These are phyloP conservation scores for Pachycephus smyrnensis DNA, from an alignment of 2,888 invertebrate genomes.

Conservation along the genomic window DNA sequence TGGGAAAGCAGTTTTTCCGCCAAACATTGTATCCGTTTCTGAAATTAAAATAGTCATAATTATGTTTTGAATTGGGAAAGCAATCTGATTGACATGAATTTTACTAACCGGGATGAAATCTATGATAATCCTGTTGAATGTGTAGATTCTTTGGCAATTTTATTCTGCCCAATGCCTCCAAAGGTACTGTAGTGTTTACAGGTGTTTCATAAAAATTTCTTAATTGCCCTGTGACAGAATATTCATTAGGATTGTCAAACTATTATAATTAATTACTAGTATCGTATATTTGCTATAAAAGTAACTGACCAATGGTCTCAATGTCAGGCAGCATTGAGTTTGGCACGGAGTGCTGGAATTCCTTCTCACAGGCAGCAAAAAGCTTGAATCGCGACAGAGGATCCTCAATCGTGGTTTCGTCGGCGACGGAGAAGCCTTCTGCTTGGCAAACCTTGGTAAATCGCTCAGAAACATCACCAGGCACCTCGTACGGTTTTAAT, in stretches of 20 bases:
- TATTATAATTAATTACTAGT: not conserved
- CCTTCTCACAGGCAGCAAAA: slow-evolving; percentile 76
- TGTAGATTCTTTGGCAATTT: slow-evolving; percentile 90
- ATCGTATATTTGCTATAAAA: slow-evolving; percentile 41
- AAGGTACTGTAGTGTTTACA: slow-evolving; percentile 78
- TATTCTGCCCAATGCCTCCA: slow-evolving; percentile 77
- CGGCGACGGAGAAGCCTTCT: slow-evolving; percentile 67
- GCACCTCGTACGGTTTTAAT: slow-evolving; percentile 80
- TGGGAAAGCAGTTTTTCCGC: slow-evolving; percentile 87
- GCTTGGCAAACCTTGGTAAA: slow-evolving; percentile 73
- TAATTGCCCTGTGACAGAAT: slow-evolving; percentile 73
- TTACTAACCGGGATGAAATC: slow-evolving; percentile 83
- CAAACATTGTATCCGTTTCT: slow-evolving; percentile 79
- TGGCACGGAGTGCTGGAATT: slow-evolving; percentile 83
- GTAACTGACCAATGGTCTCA: slow-evolving; percentile 75
- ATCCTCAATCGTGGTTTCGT: slow-evolving; percentile 67
- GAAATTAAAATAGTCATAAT: slow-evolving; percentile 34
- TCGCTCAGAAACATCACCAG: slow-evolving; percentile 73
- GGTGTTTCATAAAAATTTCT: slow-evolving; percentile 79
- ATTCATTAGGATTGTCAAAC: not conserved
- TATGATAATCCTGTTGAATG: slow-evolving; percentile 81
- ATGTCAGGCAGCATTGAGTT: slow-evolving; percentile 85
- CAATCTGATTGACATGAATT: slow-evolving; percentile 22
- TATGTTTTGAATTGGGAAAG: not conserved
- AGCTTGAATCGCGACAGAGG: slow-evolving; percentile 73